Evolutionary conservation across 2,888 invertebrate genomes (phyloP).

Genomic region (Nudaria mundana): DNA sequence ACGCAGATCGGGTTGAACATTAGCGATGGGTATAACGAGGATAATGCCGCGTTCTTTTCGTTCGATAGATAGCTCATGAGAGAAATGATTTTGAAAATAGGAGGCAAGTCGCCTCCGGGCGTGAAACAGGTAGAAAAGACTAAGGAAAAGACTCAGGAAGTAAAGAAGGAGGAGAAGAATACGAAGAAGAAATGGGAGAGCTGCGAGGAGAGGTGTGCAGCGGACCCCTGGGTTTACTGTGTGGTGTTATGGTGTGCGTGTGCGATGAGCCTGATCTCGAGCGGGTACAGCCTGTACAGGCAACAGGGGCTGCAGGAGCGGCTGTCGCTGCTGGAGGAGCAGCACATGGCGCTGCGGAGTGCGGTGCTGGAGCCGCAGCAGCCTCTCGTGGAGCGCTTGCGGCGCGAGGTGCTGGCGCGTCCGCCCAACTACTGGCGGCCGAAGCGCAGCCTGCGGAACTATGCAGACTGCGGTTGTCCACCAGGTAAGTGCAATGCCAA

Average conservation of each 20-base stretch:
- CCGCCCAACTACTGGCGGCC: slow-evolving; percentile 57
- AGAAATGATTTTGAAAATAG: slow-evolving; percentile 71
- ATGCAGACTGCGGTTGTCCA: slow-evolving; percentile 86
- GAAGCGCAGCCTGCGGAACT: slow-evolving; percentile 77
- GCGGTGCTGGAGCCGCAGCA: slow-evolving; percentile 76
- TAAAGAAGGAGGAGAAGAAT: slow-evolving; percentile 52
- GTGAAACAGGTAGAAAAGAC: slow-evolving; percentile 49
- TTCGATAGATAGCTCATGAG: slow-evolving; percentile 31
- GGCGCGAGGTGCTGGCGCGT: slow-evolving; percentile 74
- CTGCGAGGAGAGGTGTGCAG: slow-evolving; percentile 63
- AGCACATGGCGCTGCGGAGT: slow-evolving; percentile 77
- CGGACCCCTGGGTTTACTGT: slow-evolving; percentile 71
- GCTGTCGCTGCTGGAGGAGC: slow-evolving; percentile 78
- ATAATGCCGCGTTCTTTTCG: slow-evolving; percentile 32
- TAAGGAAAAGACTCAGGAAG: slow-evolving; percentile 26
- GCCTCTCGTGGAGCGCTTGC: slow-evolving; percentile 78
- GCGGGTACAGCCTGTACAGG: slow-evolving; percentile 82
- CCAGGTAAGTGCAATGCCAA: slow-evolving; percentile 85
- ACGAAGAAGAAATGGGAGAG: slow-evolving; percentile 56
- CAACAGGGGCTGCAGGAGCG: slow-evolving; percentile 78
- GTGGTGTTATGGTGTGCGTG: slow-evolving; percentile 84
- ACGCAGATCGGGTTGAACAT: slow-evolving; percentile 27
- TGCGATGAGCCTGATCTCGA: slow-evolving; percentile 82
- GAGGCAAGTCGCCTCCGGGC: slow-evolving; percentile 58
- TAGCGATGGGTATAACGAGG: slow-evolving; percentile 25